These are phyloP conservation scores for Macquaria ambigua DNA, from an alignment of 2,113 vertebrate genomes.

Conservation along the genomic window DNA sequence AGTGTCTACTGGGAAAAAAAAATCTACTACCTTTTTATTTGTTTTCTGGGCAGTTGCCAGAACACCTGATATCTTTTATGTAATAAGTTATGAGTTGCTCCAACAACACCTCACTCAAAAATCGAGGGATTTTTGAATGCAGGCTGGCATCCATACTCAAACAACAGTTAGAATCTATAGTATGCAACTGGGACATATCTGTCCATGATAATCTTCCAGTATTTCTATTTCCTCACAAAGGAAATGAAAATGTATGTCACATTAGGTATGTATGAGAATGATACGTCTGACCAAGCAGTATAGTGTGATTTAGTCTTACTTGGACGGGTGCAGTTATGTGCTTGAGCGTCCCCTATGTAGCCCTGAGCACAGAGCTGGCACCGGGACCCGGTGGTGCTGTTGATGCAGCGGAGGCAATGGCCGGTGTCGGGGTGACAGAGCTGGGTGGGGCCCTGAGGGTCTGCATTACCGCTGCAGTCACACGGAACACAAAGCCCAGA, in stretches of 20 bases:
- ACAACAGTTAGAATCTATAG: not conserved
- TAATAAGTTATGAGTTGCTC: not conserved
- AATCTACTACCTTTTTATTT: not conserved
- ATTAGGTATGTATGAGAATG: not conserved
- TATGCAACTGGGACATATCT: not conserved
- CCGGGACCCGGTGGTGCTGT: slow-evolving; percentile 87
- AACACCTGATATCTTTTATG: not conserved
- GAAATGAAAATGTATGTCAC: not conserved
- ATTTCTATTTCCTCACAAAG: not conserved
- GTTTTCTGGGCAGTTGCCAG: not conserved
- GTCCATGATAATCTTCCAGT: not conserved
- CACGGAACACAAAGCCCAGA: slow-evolving; percentile 88
- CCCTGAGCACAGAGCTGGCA: slow-evolving; percentile 90
- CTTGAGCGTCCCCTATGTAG: slow-evolving; percentile 81
- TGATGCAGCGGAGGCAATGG: slow-evolving; percentile 88
- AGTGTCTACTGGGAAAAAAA: not conserved
- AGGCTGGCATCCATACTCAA: not conserved
- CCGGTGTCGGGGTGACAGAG: slow-evolving; percentile 90
- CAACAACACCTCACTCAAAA: not conserved
- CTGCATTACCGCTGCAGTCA: slow-evolving; percentile 90
- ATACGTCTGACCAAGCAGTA: not conserved
- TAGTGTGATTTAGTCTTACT: slow-evolving; percentile 78
- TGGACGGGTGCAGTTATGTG: slow-evolving; percentile 88
- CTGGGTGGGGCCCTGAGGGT: slow-evolving; percentile 77
- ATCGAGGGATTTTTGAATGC: not conserved